These are phyloP conservation scores for Spheniscus mendiculus DNA, from an alignment of 2,113 vertebrate genomes.

Conservation along the genomic window DNA sequence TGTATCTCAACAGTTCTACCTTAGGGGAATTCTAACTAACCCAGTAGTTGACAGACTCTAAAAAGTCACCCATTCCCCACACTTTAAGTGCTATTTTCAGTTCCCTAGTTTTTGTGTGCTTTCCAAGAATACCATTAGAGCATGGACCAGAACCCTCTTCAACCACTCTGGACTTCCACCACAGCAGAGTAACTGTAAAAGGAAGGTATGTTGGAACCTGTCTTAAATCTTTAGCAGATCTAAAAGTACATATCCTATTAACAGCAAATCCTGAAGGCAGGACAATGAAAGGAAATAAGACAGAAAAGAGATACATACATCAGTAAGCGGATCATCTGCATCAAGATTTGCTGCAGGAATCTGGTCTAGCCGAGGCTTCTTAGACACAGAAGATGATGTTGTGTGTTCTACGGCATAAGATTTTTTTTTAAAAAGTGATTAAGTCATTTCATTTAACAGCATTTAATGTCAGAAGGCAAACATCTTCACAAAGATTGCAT, in stretches of 20 bases:
- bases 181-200: not conserved
- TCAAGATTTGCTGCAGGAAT: slow-evolving; percentile 97
- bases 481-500: not conserved
- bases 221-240: not conserved
- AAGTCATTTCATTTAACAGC: not conserved
- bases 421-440: not conserved
- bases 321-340: slow-evolving; percentile 95
- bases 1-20: not conserved
- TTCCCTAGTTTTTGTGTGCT: not conserved
- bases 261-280: not conserved
- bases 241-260: not conserved
- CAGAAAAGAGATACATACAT: slow-evolving; percentile 76
- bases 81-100: not conserved
- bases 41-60: not conserved
- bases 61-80: not conserved
- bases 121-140: not conserved
- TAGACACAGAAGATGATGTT: slow-evolving; percentile 93
- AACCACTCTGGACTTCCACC: not conserved
- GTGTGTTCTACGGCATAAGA: slow-evolving; percentile 85
- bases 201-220: fast-evolving
- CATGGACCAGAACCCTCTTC: not conserved
- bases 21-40: not conserved
- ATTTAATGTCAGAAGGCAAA: not conserved
- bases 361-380: slow-evolving; percentile 95
- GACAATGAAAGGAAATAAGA: not conserved